These are phyloP conservation scores for Antheraea mylitta DNA, from an alignment of 1,140 invertebrate species.

Conservation along the genomic window DNA sequence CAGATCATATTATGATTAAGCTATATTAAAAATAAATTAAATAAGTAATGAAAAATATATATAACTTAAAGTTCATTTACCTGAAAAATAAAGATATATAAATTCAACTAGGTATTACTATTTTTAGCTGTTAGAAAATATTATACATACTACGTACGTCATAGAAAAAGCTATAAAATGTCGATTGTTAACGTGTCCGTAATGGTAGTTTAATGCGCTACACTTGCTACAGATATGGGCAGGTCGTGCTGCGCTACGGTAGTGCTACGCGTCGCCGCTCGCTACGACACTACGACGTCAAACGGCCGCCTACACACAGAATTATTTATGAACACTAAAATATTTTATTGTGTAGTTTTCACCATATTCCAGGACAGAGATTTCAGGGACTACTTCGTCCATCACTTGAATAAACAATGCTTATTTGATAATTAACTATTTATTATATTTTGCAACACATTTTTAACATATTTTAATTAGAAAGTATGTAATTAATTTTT, in stretches of 20 bases:
- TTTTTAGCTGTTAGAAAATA: not conserved
- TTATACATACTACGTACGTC: not conserved
- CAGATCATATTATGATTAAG: too few relatives aligned
- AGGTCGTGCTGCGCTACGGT: not conserved
- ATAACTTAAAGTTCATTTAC: too few relatives aligned
- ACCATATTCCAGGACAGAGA: not conserved
- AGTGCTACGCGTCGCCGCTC: not conserved
- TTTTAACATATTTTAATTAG: not conserved
- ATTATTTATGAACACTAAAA: not conserved
- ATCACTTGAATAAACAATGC: not conserved
- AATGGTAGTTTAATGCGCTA: not conserved
- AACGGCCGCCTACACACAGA: not conserved
- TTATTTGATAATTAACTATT: not conserved
- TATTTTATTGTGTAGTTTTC: not conserved
- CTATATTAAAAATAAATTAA: too few relatives aligned
- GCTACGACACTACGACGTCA: not conserved
- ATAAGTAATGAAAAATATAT: too few relatives aligned
- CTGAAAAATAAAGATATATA: too few relatives aligned
- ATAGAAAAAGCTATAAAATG: not conserved
- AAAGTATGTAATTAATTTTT: too few relatives aligned
- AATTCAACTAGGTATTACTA: not conserved
- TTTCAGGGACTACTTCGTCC: not conserved
- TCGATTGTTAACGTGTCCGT: not conserved
- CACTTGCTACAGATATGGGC: not conserved
- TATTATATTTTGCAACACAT: not conserved